Evolutionary conservation across 2,113 vertebrate species (phyloP), one percentile per base, ranked within the genome.

Genomic region (Hippocampus comes): DNA sequence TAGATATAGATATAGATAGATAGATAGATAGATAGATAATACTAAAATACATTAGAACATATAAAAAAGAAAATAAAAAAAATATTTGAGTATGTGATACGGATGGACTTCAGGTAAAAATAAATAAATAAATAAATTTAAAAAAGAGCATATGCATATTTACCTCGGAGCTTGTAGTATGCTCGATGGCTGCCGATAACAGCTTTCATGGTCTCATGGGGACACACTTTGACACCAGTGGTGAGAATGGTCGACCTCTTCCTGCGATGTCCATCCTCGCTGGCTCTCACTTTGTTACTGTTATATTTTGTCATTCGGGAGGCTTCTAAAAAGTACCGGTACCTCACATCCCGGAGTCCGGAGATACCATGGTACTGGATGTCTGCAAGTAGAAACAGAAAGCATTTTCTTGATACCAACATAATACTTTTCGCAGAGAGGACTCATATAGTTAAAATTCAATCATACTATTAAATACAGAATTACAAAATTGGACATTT

Each of bases 161-260:
- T 92, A 98, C 97, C 95, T 96, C 95, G 93, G 76, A 96, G 86
- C 86, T 93, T 95, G 71, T 97, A 98, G 88, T 96, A 98, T 49
- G 93, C 93, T 78, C 94, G 93, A 73, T 97, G 95, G 84, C 93
- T 95, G 81, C 92, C 88, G 83, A 96, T 86, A 85, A 96, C 93
- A 55, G 95, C 93, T 74, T 93, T 94, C 86, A 95, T 84, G 14
- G 94, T 94, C 85, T 96, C 95, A 73, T 95, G 94, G 1, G 95
- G 94, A 82, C 97, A 98, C 53, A 96, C 88, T 89, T 96, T 96
- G 88, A 95, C 92, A 61, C 93, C 95, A 2, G 93, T 91, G 77
- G 89, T 90, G 80, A 93, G 92, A 68, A 94, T 72, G 1, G 91
- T 57, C 6, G 95, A 95, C 89, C 96, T 94, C 88, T 94, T 97